Evolutionary conservation across 2,113 vertebrate genomes (phyloP).

Genomic region (Pristiophorus japonicus): DNA sequence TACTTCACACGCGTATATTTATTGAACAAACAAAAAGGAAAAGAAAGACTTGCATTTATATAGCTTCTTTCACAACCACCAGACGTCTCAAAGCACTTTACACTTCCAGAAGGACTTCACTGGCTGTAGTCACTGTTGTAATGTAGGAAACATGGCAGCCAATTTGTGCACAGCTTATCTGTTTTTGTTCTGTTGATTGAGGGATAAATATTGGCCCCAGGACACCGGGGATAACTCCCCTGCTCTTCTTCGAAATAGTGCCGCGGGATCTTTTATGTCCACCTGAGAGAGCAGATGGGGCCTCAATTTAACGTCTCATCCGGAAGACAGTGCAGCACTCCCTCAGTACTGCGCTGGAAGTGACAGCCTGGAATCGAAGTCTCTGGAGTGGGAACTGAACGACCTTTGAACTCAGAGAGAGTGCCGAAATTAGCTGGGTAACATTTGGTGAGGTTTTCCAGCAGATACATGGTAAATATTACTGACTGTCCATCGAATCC

Average conservation of each 20-base stretch:
- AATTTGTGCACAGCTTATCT: neutral
- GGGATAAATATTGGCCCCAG: neutral
- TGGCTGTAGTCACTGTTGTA: neutral
- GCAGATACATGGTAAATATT: neutral
- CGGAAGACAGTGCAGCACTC: neutral
- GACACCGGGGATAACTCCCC: neutral
- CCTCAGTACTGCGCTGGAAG: neutral
- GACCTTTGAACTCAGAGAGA: neutral
- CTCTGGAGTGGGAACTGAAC: neutral
- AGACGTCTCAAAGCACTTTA: too few species aligned
- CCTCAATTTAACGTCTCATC: neutral
- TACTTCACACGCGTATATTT: neutral
- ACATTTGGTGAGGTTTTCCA: neutral
- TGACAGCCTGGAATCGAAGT: neutral
- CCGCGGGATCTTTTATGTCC: neutral
- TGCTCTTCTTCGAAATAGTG: neutral
- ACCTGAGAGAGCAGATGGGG: neutral
- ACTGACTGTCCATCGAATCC: neutral
- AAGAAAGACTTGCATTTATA: too few species aligned
- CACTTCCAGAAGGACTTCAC: too few species aligned
- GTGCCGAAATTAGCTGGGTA: neutral
- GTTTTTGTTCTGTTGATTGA: neutral
- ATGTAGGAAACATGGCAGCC: neutral
- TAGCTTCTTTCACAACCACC: too few species aligned
- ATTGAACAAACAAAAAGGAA: neutral